phyloP scores from a whole-genome alignment of 2,113 vertebrate genomes.

The Halichoerus grypus region DNA sequence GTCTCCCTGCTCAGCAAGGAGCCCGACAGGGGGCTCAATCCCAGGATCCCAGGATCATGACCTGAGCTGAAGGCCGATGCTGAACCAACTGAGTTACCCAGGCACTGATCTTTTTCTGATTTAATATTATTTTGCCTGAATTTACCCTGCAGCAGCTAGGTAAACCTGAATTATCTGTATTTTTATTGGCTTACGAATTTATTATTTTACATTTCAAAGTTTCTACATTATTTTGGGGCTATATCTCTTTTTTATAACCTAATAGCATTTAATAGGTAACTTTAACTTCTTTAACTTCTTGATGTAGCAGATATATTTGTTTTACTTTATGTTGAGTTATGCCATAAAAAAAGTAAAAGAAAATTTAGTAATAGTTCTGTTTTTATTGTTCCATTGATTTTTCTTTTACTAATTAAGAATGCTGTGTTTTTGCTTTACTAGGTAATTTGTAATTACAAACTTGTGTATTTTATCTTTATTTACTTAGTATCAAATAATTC shows the following conservation, averaged over 20 bases:
- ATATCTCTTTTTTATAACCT: not conserved
- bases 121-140: not conserved
- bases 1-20: too few species aligned
- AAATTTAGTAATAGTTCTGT: not conserved
- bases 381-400: not conserved
- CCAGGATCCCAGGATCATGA: too few species aligned
- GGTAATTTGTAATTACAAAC: not conserved
- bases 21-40: too few species aligned
- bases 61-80: too few species aligned
- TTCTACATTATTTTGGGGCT: not conserved
- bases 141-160: not conserved
- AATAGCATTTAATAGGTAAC: not conserved
- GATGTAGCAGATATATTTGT: not conserved
- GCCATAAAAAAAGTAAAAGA: not conserved
- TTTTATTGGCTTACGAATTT: not conserved
- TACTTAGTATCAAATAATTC: not conserved
- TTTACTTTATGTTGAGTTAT: not conserved
- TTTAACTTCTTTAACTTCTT: not conserved
- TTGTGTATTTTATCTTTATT: not conserved
- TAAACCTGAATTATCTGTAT: not conserved
- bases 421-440: not conserved
- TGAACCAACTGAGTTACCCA: too few species aligned
- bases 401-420: not conserved
- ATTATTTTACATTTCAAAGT: not conserved
- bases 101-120: not conserved